Evolutionary conservation across 1,140 invertebrate species (phyloP), one percentile per base, ranked within the genome.

Genomic region (Bicyclus anynana): DNA sequence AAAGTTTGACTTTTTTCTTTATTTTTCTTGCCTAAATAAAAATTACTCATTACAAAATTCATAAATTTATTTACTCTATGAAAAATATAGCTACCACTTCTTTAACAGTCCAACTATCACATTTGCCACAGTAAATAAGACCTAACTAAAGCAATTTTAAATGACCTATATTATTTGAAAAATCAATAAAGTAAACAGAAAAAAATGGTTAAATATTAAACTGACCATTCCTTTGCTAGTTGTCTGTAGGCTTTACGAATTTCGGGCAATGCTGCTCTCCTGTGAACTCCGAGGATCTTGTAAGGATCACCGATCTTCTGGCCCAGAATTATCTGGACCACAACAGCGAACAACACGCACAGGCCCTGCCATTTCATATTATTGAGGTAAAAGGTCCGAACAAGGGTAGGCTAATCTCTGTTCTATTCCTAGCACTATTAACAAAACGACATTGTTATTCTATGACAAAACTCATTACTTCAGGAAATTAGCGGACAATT

Each of bases 231-330:
- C 89, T 95, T 96, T 2, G 94, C 97, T 58, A 97, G 86, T 75
- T 94, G 92, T 77, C 96, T 97, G 72, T 98, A 99, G 0, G 96
- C 95, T 78, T 94, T 94, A 67, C 95, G 92, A 53, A 99, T 97
- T 71, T 98, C 96, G 65, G 93, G 91, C 5, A 93, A 69, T 10
- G 92, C 92, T 1, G 97, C 95, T 66, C 92, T 91, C 71, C 91
- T 92, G 52, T 91, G 87, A 35, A 99, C 91, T 1, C 95, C 96
- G 27, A 99, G 89, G 71, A 96, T 93, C 80, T 94, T 90, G 80
- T 99, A 99, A 5, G 97, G 95, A 89, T 96, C 93, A 82, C 92
- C 92, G 74, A 94, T 90, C 58, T 89, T 89, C 67, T 89, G 87
- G 38, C 91, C 84, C 12, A 74, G 53, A 6, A 81, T 59, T 42